These are phyloP conservation scores for Neodon shergylaensis DNA, from an alignment of 2,113 vertebrate species.

Conservation along the genomic window DNA sequence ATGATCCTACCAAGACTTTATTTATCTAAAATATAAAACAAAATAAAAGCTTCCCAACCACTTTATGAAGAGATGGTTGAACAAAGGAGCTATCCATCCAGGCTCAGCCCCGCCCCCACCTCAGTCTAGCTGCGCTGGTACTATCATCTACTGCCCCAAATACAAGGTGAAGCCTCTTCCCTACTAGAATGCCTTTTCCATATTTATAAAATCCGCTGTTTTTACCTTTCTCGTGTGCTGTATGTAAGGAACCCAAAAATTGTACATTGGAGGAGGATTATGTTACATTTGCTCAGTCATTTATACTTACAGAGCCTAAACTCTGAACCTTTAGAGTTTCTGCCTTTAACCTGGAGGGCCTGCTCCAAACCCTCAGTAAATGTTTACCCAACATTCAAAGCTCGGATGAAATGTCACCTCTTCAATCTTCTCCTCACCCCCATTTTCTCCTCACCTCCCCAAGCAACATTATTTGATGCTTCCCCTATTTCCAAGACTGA, in stretches of 20 bases:
- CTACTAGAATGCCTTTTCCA: background rate
- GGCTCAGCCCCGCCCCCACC: background rate
- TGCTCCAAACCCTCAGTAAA: background rate
- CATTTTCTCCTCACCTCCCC: background rate
- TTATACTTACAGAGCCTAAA: background rate
- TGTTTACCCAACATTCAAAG: background rate
- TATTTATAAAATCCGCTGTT: background rate
- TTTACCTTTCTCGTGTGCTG: background rate
- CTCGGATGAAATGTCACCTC: background rate
- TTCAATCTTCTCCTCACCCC: too few relatives aligned
- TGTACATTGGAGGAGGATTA: background rate
- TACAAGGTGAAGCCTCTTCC: background rate
- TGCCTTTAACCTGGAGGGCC: background rate
- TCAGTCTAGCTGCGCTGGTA: background rate
- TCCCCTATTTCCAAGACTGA: background rate
- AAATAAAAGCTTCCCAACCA: background rate
- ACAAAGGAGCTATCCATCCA: background rate
- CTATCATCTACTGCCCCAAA: background rate
- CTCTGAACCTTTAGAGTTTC: background rate
- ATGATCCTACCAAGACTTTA: background rate
- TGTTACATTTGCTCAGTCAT: background rate
- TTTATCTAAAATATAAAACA: background rate
- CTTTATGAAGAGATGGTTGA: background rate
- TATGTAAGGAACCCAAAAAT: background rate
- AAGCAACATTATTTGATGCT: background rate